Base-by-base conservation (phyloP, 2,113 vertebrate genomes). In the Empidonax alnorum region DNA sequence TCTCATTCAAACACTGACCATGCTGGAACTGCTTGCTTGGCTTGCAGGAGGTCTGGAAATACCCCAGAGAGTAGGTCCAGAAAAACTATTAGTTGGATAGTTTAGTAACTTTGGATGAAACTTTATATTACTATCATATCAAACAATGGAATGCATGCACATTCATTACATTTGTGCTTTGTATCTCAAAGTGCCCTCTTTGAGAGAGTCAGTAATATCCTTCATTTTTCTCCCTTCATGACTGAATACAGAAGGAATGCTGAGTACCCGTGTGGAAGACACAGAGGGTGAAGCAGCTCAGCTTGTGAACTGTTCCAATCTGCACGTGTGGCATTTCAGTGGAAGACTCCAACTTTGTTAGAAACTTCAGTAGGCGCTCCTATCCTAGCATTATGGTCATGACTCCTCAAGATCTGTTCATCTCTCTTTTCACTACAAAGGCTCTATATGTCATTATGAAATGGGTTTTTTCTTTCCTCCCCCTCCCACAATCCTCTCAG, bases 381-480 rank as follows among this genome's bases (percentile, higher is more conserved):
- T 71, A n/a, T 27, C 25, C 52, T 47, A 42, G 33, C 42, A 44
- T 58, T 69, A 78, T 14, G 13, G 59, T 78, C n/a, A 62, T 3
- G 35, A 66, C 28, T 50, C 39, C 46, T 47, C 30, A 89, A 74
- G 35, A 87, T 63, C 35, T 74, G 50, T 22, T 86, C 15, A 55
- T 61, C 16, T 75, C 39, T 8, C 12, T 72, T 92, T 37, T 72
- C n/a, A 37, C 13, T 35, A 73, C 21, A 46, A 74, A 77, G 42
- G 19, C 5, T 65, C 28, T 83, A 66, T 50, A 73, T n/a, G 25
- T 76, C 23, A 50, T n/a, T 73, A 47, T 23, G 41, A 88, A 92
- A 56, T 14, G 17, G 1, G 4, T 2, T 30, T 41, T 22, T 35
- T 11, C 1, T 2, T 20, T 10, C 3, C 5, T 8, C 0, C 20